A percentile compares a stretch with the other conserved stretches of the same genome.
Evolutionary conservation across 1,140 invertebrate genomes (phyloP).

Genomic region (Oppia nitens): DNA sequence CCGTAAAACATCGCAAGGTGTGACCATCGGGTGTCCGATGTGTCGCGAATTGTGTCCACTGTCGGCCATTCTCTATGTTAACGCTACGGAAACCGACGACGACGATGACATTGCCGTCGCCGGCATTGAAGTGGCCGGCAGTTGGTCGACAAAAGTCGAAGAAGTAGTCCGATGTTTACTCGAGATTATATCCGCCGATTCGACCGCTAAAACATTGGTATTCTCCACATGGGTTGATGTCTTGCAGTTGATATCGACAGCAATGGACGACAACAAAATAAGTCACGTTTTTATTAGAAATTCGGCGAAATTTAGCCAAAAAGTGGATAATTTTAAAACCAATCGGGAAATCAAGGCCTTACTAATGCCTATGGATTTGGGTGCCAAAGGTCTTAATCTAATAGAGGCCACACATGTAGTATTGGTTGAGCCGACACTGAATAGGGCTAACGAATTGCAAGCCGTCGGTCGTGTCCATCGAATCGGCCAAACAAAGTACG

Average conservation of each 20-base stretch:
- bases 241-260: conserved; percentile 40
- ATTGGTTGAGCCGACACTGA: conserved; percentile 54
- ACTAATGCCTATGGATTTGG: conserved; percentile 45
- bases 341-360: conserved; percentile 33
- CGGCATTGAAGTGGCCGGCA: conserved; percentile 29
- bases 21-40: conserved; percentile 37
- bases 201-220: conserved; percentile 46
- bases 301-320: conserved; percentile 27
- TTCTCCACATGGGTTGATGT: conserved; percentile 54
- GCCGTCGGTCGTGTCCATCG: conserved; percentile 58
- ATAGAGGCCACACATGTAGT: conserved; percentile 61
- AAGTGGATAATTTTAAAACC: conserved; percentile 28
- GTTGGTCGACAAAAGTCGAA: conserved; percentile 52
- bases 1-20: neutral
- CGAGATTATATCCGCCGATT: conserved; percentile 37
- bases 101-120: conserved; percentile 21
- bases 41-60: conserved; percentile 40
- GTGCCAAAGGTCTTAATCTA: conserved; percentile 57
- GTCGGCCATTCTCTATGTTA: conserved; percentile 41
- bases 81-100: conserved; percentile 26
- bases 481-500: conserved; percentile 55
- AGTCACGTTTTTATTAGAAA: conserved; percentile 30
- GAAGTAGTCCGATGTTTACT: conserved; percentile 43
- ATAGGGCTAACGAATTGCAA: conserved; percentile 52
- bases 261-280: conserved; percentile 43